A percentile compares a stretch with the other conserved stretches of the same genome.
Evolutionary conservation across 2,113 vertebrate species (phyloP).

Genomic region (Calyptomena viridis): DNA sequence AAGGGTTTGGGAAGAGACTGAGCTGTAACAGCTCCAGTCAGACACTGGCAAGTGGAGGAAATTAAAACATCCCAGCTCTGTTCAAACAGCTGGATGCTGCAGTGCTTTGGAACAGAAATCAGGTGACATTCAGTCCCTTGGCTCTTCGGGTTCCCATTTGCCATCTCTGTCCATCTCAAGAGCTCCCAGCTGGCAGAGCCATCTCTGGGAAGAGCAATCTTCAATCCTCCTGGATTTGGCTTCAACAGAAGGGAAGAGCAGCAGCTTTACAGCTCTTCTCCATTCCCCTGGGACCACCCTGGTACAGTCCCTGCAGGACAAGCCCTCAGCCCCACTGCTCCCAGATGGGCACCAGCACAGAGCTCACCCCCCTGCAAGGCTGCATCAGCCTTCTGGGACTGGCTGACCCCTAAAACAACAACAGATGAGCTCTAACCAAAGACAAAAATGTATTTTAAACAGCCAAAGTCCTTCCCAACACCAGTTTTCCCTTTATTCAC

Average conservation of each 20-base stretch:
- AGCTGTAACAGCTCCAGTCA: background rate
- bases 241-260: fast-evolving
- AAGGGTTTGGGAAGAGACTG: background rate
- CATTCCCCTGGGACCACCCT: background rate
- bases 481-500: background rate
- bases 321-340: background rate
- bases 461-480: background rate
- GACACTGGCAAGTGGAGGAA: background rate
- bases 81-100: fast-evolving
- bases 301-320: background rate
- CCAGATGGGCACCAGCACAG: fast-evolving
- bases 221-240: background rate
- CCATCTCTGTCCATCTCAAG: background rate
- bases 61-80: fast-evolving
- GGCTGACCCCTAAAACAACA: background rate
- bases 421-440: background rate
- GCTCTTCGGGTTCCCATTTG: background rate
- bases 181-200: background rate
- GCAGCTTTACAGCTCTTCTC: background rate
- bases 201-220: background rate
- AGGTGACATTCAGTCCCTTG: background rate
- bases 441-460: background rate
- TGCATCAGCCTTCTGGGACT: background rate
- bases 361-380: background rate
- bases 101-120: fast-evolving